Conservation (phyloP, 2,113 vertebrate genomes). For the Tragelaphus scriptus region DNA sequence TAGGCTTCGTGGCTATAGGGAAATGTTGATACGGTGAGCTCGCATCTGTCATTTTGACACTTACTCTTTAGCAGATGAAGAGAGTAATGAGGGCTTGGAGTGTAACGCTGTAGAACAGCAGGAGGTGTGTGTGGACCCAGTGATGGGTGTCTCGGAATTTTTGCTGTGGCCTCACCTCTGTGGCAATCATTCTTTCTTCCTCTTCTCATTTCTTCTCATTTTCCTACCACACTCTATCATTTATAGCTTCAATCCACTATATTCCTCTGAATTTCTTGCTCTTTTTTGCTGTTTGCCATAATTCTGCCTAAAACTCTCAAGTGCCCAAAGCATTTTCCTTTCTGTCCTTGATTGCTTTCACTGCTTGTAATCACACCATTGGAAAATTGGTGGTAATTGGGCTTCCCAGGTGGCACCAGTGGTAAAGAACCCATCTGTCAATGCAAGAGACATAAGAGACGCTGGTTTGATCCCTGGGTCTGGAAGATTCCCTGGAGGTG, state of each 20-base stretch:
- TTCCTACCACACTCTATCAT: background rate
- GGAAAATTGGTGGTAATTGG: background rate
- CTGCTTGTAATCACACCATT: background rate
- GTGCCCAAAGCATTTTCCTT: background rate
- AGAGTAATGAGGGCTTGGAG: conserved; percentile 51
- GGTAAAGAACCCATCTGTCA: background rate
- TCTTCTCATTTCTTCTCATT: conserved; percentile 38
- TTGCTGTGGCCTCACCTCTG: background rate
- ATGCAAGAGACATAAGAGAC: background rate
- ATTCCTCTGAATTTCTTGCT: background rate
- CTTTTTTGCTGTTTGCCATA: background rate
- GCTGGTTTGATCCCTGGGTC: background rate
- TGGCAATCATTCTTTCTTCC: background rate
- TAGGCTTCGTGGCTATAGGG: conserved; percentile 47
- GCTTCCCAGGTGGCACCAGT: background rate
- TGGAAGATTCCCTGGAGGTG: background rate
- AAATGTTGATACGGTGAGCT: conserved; percentile 59
- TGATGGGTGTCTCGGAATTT: background rate
- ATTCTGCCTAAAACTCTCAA: background rate
- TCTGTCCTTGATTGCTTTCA: background rate
- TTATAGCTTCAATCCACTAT: background rate
- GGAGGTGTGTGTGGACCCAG: background rate
- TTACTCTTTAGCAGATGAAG: conserved; percentile 56
- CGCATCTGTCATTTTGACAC: conserved; percentile 63
- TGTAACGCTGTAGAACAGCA: background rate